A percentile compares a stretch with the other conserved stretches of the same genome.
Conservation (phyloP, 2,113 vertebrate species). For the Chiloscyllium plagiosum region DNA sequence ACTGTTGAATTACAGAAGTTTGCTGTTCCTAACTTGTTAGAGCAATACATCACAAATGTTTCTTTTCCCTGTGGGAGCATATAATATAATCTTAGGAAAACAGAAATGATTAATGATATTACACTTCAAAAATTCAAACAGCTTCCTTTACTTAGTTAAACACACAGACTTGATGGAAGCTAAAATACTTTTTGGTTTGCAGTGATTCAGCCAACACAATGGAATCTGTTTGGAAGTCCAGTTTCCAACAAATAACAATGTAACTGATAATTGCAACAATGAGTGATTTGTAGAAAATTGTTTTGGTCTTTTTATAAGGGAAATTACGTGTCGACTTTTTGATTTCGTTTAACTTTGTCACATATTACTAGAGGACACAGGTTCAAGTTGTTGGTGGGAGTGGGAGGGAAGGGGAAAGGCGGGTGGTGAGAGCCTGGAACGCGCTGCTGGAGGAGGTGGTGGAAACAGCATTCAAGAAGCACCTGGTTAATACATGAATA, state of each 20-base stretch:
- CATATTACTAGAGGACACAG: background rate
- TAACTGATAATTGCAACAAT: background rate
- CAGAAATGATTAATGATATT: conserved; percentile 33
- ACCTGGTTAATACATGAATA: no score
- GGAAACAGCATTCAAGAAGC: no score
- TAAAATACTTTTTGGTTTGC: conserved; percentile 8
- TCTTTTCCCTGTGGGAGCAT: background rate
- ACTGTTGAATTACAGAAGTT: background rate
- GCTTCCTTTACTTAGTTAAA: conserved; percentile 24
- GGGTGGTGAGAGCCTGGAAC: no score
- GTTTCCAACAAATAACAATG: background rate
- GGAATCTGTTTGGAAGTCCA: background rate
- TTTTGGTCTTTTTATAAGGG: background rate
- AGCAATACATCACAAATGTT: conserved; percentile 2
- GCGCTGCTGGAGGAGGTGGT: no score
- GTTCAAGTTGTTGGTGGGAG: no score
- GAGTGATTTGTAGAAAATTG: background rate
- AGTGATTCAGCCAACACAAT: background rate
- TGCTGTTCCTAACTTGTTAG: background rate
- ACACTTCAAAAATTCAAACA: background rate
- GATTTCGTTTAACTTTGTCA: background rate
- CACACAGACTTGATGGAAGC: background rate
- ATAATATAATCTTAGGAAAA: conserved; percentile 11
- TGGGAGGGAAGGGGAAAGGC: no score
- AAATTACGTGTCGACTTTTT: background rate